Conservation (phyloP, 1,140 invertebrate species). For the Phymorhynchus buccinoides region DNA sequence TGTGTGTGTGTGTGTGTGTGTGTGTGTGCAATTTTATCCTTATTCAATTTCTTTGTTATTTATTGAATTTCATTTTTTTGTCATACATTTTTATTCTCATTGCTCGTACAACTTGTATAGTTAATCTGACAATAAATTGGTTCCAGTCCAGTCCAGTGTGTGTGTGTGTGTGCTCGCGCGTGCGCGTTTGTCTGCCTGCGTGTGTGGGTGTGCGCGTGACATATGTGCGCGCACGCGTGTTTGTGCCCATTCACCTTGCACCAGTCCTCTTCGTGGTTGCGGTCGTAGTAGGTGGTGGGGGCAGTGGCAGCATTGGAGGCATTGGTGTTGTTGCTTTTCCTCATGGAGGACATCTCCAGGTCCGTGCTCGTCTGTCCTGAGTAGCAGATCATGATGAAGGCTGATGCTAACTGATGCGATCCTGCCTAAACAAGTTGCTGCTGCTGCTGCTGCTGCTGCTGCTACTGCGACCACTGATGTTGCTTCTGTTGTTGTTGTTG, state of each 20-base stretch:
- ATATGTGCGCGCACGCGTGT: too few species aligned
- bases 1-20: too few species aligned
- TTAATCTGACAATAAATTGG: too few species aligned
- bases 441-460: background rate
- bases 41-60: too few species aligned
- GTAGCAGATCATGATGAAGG: conserved; percentile 44
- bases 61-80: too few species aligned
- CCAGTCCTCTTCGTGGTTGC: conserved; percentile 31
- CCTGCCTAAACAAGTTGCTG: too few species aligned
- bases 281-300: conserved; percentile 22
- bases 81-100: too few species aligned
- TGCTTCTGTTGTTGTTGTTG: too few species aligned
- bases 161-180: background rate
- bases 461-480: too few species aligned
- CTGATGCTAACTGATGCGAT: too few species aligned
- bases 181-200: background rate
- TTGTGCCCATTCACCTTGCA: background rate
- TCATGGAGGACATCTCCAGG: conserved; percentile 42
- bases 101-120: too few species aligned
- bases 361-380: conserved; percentile 38
- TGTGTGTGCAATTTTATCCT: too few species aligned
- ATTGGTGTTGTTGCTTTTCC: conserved; percentile 4
- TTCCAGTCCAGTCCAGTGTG: background rate
- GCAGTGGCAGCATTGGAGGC: background rate
- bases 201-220: background rate